Evolutionary conservation across 23 tunicate genomes (phyloP).

Genomic region (Halocynthia aurantium): DNA sequence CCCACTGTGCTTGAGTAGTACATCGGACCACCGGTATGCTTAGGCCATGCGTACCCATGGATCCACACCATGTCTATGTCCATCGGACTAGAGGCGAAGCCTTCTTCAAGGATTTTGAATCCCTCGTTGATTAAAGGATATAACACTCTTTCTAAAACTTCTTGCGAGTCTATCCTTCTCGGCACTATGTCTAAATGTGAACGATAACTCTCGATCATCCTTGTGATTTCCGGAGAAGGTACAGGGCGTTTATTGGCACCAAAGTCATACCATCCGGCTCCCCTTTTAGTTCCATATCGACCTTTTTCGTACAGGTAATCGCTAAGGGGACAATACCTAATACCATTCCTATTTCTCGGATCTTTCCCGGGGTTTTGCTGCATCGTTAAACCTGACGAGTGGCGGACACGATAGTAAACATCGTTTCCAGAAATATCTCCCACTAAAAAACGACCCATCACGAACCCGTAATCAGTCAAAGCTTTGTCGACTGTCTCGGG

Average conservation of each 20-base stretch:
- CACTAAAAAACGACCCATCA: constrained; percentile 76
- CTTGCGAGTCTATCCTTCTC: constrained; percentile 34
- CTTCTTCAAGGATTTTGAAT: constrained; percentile 59
- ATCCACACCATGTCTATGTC: constrained; percentile 52
- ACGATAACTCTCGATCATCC: constrained; percentile 43
- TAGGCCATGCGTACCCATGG: constrained; percentile 68
- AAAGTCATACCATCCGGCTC: constrained; percentile 66
- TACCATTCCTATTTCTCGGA: constrained; percentile 24
- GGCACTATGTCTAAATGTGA: constrained; percentile 24
- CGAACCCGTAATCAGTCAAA: constrained; percentile 53
- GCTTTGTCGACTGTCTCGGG: constrained; percentile 29
- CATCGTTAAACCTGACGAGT: constrained; percentile 17
- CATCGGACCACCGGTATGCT: constrained; percentile 71
- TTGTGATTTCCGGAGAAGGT: constrained; percentile 27
- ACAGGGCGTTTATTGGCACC: not conserved
- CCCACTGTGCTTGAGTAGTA: constrained; percentile 59
- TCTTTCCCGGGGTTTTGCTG: constrained; percentile 29
- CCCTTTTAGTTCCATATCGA: constrained; percentile 46
- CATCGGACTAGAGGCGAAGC: constrained; percentile 34
- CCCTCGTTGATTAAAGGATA: constrained; percentile 75
- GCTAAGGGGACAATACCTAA: constrained; percentile 34
- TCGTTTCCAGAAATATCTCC: constrained; percentile 74
- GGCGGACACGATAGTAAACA: constrained; percentile 35
- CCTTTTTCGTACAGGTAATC: constrained; percentile 48
- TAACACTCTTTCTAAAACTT: constrained; percentile 49